Conservation (phyloP, 1,140 invertebrate species). For the Antheraea mylitta region DNA sequence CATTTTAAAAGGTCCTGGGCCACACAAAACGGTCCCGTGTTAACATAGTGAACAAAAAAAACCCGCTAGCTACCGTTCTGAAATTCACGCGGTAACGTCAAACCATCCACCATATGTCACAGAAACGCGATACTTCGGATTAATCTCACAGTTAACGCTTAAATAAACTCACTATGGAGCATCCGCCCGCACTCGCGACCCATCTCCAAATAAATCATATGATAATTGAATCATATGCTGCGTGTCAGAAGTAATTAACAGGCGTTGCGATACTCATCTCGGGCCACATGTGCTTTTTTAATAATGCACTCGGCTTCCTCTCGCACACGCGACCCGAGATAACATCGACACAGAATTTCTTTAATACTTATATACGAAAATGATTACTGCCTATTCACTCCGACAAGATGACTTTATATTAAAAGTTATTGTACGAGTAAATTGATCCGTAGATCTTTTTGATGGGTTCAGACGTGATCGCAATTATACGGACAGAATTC, state of each 20-base stretch:
- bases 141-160: conserved; percentile 70
- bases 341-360: conserved; percentile 67
- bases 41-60: conserved; percentile 43
- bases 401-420: conserved; percentile 61
- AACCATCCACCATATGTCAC: conserved; percentile 48
- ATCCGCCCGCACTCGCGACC: conserved; percentile 27
- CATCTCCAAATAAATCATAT: conserved; percentile 72
- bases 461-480: conserved; percentile 45
- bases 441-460: conserved; percentile 52
- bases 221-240: conserved; percentile 79
- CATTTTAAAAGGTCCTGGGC: conserved; percentile 19
- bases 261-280: conserved; percentile 74
- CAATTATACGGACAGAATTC: conserved; percentile 31
- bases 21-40: conserved; percentile 63
- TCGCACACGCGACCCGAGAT: conserved; percentile 68
- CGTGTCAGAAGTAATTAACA: conserved; percentile 77
- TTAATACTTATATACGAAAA: conserved; percentile 62
- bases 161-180: conserved; percentile 16
- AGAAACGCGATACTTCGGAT: conserved; percentile 48
- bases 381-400: conserved; percentile 51
- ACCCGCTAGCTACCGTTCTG: conserved; percentile 52
- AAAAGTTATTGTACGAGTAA: conserved; percentile 64
- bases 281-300: conserved; percentile 75
- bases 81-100: conserved; percentile 12
- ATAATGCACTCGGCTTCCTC: conserved; percentile 70